These are phyloP conservation scores for Lemur catta DNA, from an alignment of 2,797 vertebrate species.

Conservation along the genomic window DNA sequence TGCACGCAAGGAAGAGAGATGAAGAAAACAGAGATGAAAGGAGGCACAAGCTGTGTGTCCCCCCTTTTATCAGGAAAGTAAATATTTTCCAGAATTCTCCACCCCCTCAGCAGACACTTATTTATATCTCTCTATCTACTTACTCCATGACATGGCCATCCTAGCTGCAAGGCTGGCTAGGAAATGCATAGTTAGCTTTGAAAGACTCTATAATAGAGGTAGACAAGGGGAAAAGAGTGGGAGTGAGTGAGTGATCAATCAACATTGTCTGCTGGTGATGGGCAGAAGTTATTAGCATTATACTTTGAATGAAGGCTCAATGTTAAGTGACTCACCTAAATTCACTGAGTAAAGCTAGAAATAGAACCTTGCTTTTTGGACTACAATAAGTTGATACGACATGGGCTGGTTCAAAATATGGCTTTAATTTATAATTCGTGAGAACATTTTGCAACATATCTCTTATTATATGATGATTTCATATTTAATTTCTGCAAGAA, in stretches of 20 bases:
- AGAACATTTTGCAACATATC: not conserved
- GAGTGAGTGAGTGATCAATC: not conserved
- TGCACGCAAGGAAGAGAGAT: not conserved
- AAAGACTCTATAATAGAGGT: not conserved
- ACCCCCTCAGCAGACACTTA: not conserved
- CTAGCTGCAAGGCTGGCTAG: not conserved
- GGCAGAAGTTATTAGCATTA: not conserved
- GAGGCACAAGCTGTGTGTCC: not conserved
- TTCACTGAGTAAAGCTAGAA: not conserved
- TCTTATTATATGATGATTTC: not conserved
- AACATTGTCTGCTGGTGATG: not conserved
- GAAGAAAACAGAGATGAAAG: not conserved
- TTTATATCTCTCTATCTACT: not conserved
- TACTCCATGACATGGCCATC: not conserved
- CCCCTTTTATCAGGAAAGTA: not conserved
- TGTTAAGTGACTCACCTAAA: not conserved
- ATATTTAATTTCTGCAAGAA: slow-evolving; percentile 3
- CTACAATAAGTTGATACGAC: not conserved
- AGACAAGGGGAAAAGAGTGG: not conserved
- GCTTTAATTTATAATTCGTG: not conserved
- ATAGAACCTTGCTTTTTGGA: not conserved
- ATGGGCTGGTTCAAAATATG: not conserved
- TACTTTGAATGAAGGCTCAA: not conserved
- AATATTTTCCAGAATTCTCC: not conserved
- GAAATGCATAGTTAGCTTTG: not conserved